Base-by-base conservation (phyloP, 2,888 invertebrate genomes). In the Molanna angustata region DNA sequence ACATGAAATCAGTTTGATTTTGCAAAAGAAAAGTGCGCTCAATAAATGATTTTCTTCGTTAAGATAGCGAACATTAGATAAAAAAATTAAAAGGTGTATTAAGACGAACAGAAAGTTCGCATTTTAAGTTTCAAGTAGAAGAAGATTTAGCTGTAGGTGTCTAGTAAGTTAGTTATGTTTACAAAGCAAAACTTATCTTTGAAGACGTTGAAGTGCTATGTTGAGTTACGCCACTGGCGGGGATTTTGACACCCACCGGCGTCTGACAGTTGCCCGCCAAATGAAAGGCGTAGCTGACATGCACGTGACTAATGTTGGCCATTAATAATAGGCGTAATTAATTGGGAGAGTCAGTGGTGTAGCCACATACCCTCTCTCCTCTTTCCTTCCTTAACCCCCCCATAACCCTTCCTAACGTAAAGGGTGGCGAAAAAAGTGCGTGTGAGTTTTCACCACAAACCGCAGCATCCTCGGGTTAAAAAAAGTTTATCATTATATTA, bases 271-370 rank as follows among this genome's bases (percentile, higher is more conserved):
- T 20, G 42, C 46, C 39, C 44, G 47, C 56, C 49, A 48, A 54
- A 56, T 42, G 53, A 56, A 56, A 54, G 55, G 58, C 58, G 52
- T 45, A 53, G 43, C 57, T 56, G 56, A 55, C 73, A 69, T 69
- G 66, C 65, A 65, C 60, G 67, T 75, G 71, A 76, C 73, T 73
- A 76, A 77, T 76, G 74, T 66, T 68, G 60, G 63, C 64, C 74
- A 77, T 77, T 77, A 72, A 76, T 76, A 76, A 72, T 71, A 71
- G 69, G 63, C 62, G 71, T 76, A 75, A 77, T 76, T 76, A 76
- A 77, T 76, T 73, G 74, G 49, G 47, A 31, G 45, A 13, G 35
- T 13, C 4, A 37, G 46, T 21, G 4, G 18, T 18, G 31, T 21
- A 41, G 19, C 41, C 41, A 20, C 41, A 19, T 21, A 17, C 20